A percentile compares a stretch with the other conserved stretches of the same genome.
These are phyloP conservation scores for Ptychoptera contaminata DNA, from an alignment of 2,888 invertebrate species.

Conservation along the genomic window DNA sequence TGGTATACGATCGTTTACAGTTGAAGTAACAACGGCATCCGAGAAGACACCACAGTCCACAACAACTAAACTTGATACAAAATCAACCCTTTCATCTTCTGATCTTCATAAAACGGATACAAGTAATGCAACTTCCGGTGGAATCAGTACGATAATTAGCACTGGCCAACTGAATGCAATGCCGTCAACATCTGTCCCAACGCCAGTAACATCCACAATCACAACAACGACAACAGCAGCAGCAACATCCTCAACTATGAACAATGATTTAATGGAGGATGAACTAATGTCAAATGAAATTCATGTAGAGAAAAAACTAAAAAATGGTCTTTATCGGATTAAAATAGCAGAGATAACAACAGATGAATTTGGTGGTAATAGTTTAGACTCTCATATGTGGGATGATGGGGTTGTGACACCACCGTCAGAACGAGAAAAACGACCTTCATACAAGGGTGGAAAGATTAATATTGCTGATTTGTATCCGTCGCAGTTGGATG, in stretches of 20 bases:
- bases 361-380: conserved; percentile 16
- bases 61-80: neutral
- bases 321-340: conserved; percentile 24
- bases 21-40: conserved; percentile 12
- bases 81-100: conserved; percentile 4
- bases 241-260: conserved; percentile 5
- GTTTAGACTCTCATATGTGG: conserved; percentile 8
- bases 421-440: conserved; percentile 4
- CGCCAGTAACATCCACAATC: conserved; percentile 2
- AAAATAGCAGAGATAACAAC: conserved; percentile 22
- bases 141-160: conserved; percentile 4
- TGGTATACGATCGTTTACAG: conserved; percentile 14
- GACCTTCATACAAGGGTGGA: conserved; percentile 10
- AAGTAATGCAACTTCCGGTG: conserved; percentile 13
- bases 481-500: conserved; percentile 25
- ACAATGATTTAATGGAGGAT: neutral
- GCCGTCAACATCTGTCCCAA: conserved; percentile 5
- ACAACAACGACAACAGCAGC: conserved; percentile 6
- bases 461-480: conserved; percentile 27
- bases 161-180: neutral
- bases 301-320: conserved; percentile 16
- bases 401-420: neutral
- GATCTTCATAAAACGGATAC: conserved; percentile 12
- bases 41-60: conserved; percentile 8
- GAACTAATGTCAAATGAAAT: conserved; percentile 14